Percentiles rank a stretch among this genome's conserved stretches.
These are phyloP conservation scores for Vimba vimba DNA, from an alignment of 2,113 vertebrate species.

Conservation along the genomic window DNA sequence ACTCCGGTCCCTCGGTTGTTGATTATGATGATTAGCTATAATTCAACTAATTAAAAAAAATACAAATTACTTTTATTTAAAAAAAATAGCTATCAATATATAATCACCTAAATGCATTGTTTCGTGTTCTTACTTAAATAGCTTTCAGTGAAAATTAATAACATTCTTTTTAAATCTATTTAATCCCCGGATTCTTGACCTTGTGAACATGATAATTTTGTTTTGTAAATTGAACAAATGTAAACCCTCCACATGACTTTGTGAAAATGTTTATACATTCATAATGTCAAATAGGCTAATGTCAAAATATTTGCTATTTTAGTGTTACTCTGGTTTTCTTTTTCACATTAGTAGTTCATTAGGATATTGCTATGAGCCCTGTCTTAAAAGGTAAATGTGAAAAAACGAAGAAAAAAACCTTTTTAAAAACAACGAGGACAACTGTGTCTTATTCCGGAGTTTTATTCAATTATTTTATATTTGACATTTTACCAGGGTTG, in stretches of 20 bases:
- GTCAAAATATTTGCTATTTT: neutral
- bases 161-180: too few relatives aligned
- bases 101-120: too few relatives aligned
- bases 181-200: too few relatives aligned
- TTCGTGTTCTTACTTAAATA: too few relatives aligned
- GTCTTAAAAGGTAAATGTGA: neutral
- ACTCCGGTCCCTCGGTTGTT: neutral
- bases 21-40: neutral
- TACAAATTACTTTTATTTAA: neutral
- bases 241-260: neutral
- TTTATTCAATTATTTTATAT: neutral
- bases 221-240: neutral
- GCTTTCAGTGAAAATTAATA: too few relatives aligned
- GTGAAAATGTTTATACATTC: too few relatives aligned
- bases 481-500: neutral
- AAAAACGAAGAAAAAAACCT: neutral
- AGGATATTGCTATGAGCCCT: neutral
- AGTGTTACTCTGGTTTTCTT: neutral
- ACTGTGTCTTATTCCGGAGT: slow-evolving; percentile 12
- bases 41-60: neutral
- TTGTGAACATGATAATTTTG: neutral
- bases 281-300: neutral
- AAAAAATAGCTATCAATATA: too few relatives aligned
- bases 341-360: neutral
- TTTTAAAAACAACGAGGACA: neutral